These are phyloP conservation scores for Styela clava DNA, from an alignment of 23 tunicate species.

Conservation along the genomic window DNA sequence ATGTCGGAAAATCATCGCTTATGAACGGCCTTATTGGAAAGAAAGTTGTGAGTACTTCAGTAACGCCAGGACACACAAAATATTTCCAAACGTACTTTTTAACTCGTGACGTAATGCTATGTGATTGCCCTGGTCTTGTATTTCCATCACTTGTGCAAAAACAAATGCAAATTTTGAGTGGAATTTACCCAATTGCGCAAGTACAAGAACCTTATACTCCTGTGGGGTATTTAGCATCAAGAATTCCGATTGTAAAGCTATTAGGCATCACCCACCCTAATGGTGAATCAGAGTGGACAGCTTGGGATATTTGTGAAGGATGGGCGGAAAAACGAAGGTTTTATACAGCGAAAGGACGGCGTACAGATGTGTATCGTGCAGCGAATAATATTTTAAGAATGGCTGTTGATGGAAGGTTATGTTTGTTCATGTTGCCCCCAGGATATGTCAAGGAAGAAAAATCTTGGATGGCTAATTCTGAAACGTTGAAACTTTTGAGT, in stretches of 20 bases:
- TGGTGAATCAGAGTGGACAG: slow-evolving; percentile 47
- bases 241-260: slow-evolving; percentile 59
- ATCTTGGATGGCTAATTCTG: slow-evolving; percentile 5
- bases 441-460: slow-evolving; percentile 35
- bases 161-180: slow-evolving; percentile 86
- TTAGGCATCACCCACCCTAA: slow-evolving; percentile 46
- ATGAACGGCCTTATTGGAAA: slow-evolving; percentile 95
- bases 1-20: slow-evolving; percentile 93
- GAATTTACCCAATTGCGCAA: slow-evolving; percentile 91
- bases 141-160: slow-evolving; percentile 85
- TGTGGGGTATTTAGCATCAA: slow-evolving; percentile 80
- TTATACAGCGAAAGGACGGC: slow-evolving; percentile 65
- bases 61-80: slow-evolving; percentile 97
- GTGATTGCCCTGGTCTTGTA: slow-evolving; percentile 93
- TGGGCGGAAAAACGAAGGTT: slow-evolving; percentile 79
- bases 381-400: slow-evolving; percentile 81
- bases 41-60: slow-evolving; percentile 90
- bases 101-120: slow-evolving; percentile 58
- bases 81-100: slow-evolving; percentile 87
- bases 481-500: not conserved
- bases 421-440: slow-evolving; percentile 83
- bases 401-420: slow-evolving; percentile 92
- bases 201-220: slow-evolving; percentile 96
- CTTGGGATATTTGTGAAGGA: slow-evolving; percentile 95
- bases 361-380: slow-evolving; percentile 92